These are phyloP conservation scores for Oceanites oceanicus DNA, from an alignment of 2,113 vertebrate genomes.

Conservation along the genomic window DNA sequence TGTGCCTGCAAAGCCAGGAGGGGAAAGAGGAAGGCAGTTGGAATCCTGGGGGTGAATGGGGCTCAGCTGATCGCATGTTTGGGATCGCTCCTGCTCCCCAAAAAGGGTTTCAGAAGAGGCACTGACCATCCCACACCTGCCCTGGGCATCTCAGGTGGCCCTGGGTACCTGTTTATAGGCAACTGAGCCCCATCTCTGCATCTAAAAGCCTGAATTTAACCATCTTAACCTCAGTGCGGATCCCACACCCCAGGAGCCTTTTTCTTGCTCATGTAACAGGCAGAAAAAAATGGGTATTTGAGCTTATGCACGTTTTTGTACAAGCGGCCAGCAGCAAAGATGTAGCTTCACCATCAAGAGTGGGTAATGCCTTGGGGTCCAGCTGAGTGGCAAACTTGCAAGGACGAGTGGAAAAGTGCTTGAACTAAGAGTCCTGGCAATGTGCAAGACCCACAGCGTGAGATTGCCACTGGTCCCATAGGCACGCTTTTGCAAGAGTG, in stretches of 20 bases:
- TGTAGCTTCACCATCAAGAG: neutral
- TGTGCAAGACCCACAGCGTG: neutral
- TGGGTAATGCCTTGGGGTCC: neutral
- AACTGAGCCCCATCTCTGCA: neutral
- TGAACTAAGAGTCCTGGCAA: neutral
- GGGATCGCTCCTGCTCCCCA: neutral
- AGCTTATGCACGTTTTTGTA: neutral
- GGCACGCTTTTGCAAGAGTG: neutral
- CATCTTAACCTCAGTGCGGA: neutral
- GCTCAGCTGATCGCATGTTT: fast-evolving
- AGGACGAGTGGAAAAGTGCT: neutral
- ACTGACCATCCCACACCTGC: neutral
- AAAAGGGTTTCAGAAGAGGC: neutral
- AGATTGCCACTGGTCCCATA: neutral
- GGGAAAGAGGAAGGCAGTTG: neutral
- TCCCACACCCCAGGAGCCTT: neutral
- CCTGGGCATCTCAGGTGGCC: neutral
- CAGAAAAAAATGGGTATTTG: neutral
- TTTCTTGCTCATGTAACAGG: neutral
- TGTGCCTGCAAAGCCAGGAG: neutral
- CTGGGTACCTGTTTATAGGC: neutral
- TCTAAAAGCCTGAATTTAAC: neutral
- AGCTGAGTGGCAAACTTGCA: fast-evolving
- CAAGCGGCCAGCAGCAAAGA: neutral
- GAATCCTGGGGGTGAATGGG: no score